These are phyloP conservation scores for Catalaphyllia jardinei DNA, from an alignment of 64 coral and sea anemone genomes.

Conservation along the genomic window DNA sequence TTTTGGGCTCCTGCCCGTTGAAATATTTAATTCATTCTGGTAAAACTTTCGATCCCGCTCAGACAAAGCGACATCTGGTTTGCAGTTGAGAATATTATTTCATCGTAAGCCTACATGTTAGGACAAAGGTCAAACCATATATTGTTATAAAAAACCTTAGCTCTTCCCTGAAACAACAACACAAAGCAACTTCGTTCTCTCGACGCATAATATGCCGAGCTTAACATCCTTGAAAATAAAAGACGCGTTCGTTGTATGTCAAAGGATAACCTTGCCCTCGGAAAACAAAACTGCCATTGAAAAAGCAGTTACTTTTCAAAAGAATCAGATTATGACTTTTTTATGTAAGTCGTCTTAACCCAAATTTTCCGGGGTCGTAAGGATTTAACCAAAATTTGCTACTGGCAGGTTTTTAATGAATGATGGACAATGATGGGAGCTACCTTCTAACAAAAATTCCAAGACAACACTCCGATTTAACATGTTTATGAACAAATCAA, in stretches of 20 bases:
- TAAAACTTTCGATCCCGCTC: constrained; percentile 11
- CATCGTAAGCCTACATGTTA: not conserved
- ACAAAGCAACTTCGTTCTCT: constrained; percentile 9
- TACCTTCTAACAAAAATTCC: not conserved
- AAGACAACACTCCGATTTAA: not conserved
- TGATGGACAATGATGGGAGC: not conserved
- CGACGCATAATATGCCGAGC: not conserved
- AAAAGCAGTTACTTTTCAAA: not conserved
- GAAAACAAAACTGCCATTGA: not conserved
- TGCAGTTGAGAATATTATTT: constrained; percentile 5
- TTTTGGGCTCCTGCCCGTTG: not conserved
- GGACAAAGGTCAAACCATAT: not conserved
- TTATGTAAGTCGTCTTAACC: not conserved
- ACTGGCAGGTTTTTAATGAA: not conserved
- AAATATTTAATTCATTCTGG: constrained; percentile 42
- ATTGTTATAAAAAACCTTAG: not conserved
- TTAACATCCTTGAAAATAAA: constrained; percentile 3
- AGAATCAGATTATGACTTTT: not conserved
- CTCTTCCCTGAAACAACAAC: not conserved
- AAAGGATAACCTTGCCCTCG: constrained; percentile 6
- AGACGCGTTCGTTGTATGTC: not conserved
- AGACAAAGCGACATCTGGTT: constrained; percentile 18
- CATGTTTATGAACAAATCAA: not conserved
- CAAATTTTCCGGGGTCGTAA: not conserved
- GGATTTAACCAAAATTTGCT: not conserved